Evolutionary conservation across 2,888 invertebrate genomes (phyloP).

Genomic region (Taenaris catops): DNA sequence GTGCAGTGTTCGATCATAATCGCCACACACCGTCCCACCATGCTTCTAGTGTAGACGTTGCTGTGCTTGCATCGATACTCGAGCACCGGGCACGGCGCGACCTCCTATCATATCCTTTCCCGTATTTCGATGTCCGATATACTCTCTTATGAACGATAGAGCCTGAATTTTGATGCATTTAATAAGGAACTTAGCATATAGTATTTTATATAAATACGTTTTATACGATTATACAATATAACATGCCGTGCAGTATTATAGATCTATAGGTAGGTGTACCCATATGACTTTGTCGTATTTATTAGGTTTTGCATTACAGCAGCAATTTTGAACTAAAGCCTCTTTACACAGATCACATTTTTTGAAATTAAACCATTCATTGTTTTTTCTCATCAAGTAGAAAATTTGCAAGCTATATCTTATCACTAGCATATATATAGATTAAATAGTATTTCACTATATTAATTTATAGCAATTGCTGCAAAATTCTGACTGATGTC

Average conservation of each 20-base stretch:
- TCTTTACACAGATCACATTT: constrained; percentile 39
- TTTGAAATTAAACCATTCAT: constrained; percentile 35
- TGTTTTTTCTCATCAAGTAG: constrained; percentile 52
- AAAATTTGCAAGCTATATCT: constrained; percentile 47
- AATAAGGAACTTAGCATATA: constrained; percentile 56
- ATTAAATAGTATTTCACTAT: constrained; percentile 39
- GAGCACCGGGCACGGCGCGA: constrained; percentile 37
- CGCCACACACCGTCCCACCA: constrained; percentile 53
- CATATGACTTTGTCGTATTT: constrained; percentile 37
- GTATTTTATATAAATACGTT: constrained; percentile 68
- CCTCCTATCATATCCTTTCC: constrained; percentile 37
- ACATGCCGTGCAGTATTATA: constrained; percentile 65
- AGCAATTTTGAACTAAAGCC: constrained; percentile 12
- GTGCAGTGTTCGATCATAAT: no score
- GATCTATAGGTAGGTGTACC: constrained; percentile 36
- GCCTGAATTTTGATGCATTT: constrained; percentile 76
- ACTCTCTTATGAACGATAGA: constrained; percentile 67
- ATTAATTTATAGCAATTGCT: constrained; percentile 33
- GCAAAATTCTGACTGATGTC: constrained; percentile 55
- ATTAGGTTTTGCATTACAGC: constrained; percentile 18
- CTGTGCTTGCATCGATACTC: constrained; percentile 57
- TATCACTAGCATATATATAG: constrained; percentile 61
- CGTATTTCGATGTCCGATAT: constrained; percentile 52
- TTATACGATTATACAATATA: constrained; percentile 61
- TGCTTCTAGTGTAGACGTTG: constrained; percentile 72